Conservation (phyloP, 1,140 invertebrate genomes). For the Wiebesia pumilae region DNA sequence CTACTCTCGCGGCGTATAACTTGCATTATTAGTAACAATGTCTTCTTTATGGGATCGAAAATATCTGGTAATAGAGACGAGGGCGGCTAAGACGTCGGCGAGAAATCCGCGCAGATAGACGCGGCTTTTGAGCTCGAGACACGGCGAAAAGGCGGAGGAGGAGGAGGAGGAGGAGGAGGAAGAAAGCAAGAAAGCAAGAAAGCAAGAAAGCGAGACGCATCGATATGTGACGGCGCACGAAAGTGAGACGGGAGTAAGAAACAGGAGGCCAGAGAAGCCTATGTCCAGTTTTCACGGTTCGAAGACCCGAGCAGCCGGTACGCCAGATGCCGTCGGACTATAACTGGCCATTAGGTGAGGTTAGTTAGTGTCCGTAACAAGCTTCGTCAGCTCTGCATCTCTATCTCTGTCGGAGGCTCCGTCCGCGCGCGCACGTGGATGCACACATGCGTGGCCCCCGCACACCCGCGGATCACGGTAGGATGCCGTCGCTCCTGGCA, state of each 20-base stretch:
- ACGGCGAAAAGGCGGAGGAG: neutral
- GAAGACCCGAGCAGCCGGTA: slow-evolving; percentile 54
- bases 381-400: slow-evolving; percentile 25
- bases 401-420: neutral
- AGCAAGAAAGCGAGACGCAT: too few species aligned
- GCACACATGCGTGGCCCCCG: neutral
- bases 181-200: neutral
- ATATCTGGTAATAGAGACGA: slow-evolving; percentile 35
- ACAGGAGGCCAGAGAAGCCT: neutral
- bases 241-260: neutral
- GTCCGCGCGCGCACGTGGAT: neutral
- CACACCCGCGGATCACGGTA: slow-evolving; percentile 27
- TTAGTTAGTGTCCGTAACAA: slow-evolving; percentile 42
- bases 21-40: slow-evolving; percentile 30
- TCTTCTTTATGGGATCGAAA: slow-evolving; percentile 35
- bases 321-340: slow-evolving; percentile 53
- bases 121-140: neutral
- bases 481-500: slow-evolving; percentile 24
- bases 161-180: neutral
- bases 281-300: slow-evolving; percentile 56
- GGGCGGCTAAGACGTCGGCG: neutral
- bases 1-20: neutral
- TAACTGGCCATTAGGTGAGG: slow-evolving; percentile 56
- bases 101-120: neutral
- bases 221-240: neutral